Evolutionary conservation across 2,888 invertebrate genomes (phyloP).

Genomic region (Eubasilissa splendida): DNA sequence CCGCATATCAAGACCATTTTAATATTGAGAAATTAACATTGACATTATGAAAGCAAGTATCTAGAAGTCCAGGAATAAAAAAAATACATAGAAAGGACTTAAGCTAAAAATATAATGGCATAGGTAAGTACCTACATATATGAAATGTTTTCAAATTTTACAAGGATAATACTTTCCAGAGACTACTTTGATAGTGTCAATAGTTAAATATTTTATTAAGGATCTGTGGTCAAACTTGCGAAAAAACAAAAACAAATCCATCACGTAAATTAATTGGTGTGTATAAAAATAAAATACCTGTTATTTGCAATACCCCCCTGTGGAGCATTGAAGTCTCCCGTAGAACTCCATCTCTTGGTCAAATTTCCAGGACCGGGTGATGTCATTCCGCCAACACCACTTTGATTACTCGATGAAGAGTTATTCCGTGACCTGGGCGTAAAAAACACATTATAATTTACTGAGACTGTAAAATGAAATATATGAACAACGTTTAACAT

Average conservation of each 20-base stretch:
- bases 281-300: constrained; percentile 63
- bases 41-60: background rate
- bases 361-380: constrained; percentile 70
- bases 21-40: background rate
- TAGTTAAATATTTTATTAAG: too few species aligned
- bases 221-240: too few species aligned
- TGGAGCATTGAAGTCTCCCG: constrained; percentile 81
- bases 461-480: too few species aligned
- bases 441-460: background rate
- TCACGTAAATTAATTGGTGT: too few species aligned
- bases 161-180: background rate
- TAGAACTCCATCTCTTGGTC: constrained; percentile 86
- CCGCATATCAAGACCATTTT: background rate
- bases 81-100: too few species aligned
- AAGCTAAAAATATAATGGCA: too few species aligned
- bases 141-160: background rate
- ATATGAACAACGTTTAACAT: too few species aligned
- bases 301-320: constrained; percentile 68
- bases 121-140: background rate
- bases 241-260: too few species aligned
- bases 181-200: background rate
- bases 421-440: constrained; percentile 70
- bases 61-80: too few species aligned
- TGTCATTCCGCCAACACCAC: constrained; percentile 63
- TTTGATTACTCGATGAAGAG: constrained; percentile 77